Evolutionary conservation across 2,797 vertebrate genomes (phyloP).

Genomic region (Schizothorax lantsangensis): DNA sequence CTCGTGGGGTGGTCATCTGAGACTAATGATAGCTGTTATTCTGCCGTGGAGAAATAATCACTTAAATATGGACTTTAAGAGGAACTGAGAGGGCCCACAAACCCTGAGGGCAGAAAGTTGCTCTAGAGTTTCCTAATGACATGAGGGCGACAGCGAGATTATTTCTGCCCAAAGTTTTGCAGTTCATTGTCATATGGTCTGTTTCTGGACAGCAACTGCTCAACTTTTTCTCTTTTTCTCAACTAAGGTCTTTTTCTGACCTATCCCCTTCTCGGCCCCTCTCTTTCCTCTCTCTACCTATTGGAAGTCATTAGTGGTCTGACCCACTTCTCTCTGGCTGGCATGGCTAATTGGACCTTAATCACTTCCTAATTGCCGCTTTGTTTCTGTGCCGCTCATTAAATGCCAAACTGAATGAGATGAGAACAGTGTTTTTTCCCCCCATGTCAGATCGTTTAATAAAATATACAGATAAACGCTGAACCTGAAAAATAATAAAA

Average conservation of each 20-base stretch:
- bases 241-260: background rate
- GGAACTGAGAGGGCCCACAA: slow-evolving; percentile 19
- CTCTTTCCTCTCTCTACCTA: slow-evolving; percentile 50
- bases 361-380: slow-evolving; percentile 79
- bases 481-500: background rate
- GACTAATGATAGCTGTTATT: slow-evolving; percentile 42
- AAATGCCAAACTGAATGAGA: slow-evolving; percentile 69
- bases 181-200: background rate
- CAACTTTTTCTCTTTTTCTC: background rate
- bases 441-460: slow-evolving; percentile 64
- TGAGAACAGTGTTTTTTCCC: slow-evolving; percentile 32
- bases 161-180: background rate
- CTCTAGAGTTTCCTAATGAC: background rate
- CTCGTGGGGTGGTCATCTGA: slow-evolving; percentile 20
- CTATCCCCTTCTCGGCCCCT: background rate
- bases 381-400: slow-evolving; percentile 74
- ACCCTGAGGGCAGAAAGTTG: slow-evolving; percentile 19
- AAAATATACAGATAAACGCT: background rate
- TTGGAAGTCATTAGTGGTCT: slow-evolving; percentile 76
- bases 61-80: slow-evolving; percentile 43
- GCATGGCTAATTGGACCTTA: slow-evolving; percentile 79
- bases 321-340: slow-evolving; percentile 77
- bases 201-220: background rate
- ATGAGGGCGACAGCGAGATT: background rate
- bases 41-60: slow-evolving; percentile 36